A percentile compares a stretch with the other conserved stretches of the same genome.
These are phyloP conservation scores for Eurystomus glaucurus DNA, from an alignment of 2,797 vertebrate genomes.

Conservation along the genomic window DNA sequence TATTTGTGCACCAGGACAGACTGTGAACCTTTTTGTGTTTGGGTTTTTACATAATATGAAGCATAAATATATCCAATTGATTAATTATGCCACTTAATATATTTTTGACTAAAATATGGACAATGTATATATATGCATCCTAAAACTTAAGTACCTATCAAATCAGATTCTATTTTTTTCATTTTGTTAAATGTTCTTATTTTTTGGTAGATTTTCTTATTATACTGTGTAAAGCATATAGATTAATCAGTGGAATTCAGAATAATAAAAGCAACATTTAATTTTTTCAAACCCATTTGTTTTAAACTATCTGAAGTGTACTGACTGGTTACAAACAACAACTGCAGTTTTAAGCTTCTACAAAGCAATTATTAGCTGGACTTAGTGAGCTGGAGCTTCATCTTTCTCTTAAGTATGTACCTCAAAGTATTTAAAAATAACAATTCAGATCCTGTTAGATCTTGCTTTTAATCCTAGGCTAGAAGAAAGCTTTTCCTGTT, in stretches of 20 bases:
- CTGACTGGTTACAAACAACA: neutral
- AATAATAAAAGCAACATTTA: neutral
- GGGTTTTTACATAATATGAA: neutral
- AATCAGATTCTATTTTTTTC: neutral
- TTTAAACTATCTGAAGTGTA: neutral
- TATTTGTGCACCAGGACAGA: neutral
- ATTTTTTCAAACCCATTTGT: neutral
- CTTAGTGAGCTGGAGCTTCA: neutral
- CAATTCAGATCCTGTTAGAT: neutral
- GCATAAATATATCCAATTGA: neutral
- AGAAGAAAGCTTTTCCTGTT: neutral
- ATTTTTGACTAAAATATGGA: neutral
- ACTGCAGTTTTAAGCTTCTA: neutral
- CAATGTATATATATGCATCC: neutral
- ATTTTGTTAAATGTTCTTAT: neutral
- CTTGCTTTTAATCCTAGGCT: neutral
- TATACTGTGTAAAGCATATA: neutral
- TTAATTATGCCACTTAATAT: neutral
- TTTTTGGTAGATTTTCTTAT: neutral
- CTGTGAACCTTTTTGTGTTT: neutral
- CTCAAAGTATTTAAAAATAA: neutral
- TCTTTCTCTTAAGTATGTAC: neutral
- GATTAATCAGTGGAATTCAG: neutral
- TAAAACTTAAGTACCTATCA: neutral
- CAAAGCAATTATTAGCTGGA: neutral